A percentile compares a stretch with the other conserved stretches of the same genome.
Evolutionary conservation across 1,140 invertebrate genomes (phyloP).

Genomic region (Pseudomyrmex concolor): DNA sequence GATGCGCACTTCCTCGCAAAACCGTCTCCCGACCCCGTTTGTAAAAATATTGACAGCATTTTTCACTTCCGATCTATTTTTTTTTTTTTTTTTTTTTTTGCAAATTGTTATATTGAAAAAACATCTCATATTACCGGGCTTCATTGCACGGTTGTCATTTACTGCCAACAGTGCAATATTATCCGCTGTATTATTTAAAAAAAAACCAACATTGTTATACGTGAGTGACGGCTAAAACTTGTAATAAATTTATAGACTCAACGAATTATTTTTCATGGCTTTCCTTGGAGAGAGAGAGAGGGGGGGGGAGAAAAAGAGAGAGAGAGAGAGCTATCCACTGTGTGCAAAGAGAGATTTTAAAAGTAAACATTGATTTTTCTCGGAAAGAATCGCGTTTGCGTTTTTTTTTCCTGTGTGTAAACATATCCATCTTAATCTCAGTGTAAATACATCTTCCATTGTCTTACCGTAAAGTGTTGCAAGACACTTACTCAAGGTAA

Average conservation of each 20-base stretch:
- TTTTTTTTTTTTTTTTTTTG: conserved; percentile 51
- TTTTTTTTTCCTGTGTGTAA: neutral
- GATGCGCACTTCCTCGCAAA: neutral
- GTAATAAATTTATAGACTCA: too few relatives aligned
- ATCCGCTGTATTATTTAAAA: neutral
- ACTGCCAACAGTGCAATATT: neutral
- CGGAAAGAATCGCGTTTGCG: neutral
- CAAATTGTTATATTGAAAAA: conserved; percentile 18
- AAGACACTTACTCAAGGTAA: neutral
- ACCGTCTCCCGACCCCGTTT: neutral
- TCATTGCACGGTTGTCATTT: neutral
- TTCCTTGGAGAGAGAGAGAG: too few relatives aligned
- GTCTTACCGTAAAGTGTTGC: neutral
- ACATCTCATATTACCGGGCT: neutral
- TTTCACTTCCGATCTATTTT: conserved; percentile 32
- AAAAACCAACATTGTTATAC: too few relatives aligned
- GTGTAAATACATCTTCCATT: conserved; percentile 14
- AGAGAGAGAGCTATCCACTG: too few relatives aligned
- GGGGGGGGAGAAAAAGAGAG: too few relatives aligned
- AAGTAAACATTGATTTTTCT: too few relatives aligned
- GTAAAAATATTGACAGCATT: conserved; percentile 39
- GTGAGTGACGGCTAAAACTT: too few relatives aligned
- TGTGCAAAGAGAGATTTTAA: too few relatives aligned
- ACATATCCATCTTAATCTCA: conserved; percentile 40
- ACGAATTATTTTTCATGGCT: too few relatives aligned